Conservation (phyloP, 2,797 vertebrate species). For the Chelidonichthys spinosus region DNA sequence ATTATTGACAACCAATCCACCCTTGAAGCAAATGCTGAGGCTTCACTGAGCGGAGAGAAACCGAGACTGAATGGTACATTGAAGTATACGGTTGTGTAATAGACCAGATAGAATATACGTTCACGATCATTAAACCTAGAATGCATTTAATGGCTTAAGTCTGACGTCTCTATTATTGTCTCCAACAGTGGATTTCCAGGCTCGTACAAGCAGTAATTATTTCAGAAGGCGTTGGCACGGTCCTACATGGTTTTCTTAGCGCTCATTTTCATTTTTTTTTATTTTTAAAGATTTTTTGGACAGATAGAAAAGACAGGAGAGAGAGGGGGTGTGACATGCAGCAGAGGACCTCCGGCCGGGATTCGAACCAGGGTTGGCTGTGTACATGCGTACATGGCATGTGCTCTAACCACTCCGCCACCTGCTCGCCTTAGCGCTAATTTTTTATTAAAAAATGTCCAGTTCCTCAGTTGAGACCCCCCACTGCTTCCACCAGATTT, state of each 20-base stretch:
- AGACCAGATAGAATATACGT: neutral
- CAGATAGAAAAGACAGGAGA: no score
- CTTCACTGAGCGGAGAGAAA: neutral
- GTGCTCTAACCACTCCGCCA: no score
- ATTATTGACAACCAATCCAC: conserved; percentile 17
- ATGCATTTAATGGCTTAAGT: conserved; percentile 1
- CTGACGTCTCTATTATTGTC: neutral
- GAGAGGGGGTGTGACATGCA: no score
- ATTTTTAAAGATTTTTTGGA: no score
- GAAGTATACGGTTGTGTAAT: neutral
- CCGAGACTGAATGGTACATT: neutral
- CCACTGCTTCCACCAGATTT: conserved; percentile 23
- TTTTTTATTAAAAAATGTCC: neutral
- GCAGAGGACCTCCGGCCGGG: no score
- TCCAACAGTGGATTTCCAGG: neutral
- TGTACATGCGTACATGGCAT: no score
- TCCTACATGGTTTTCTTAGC: conserved; percentile 3
- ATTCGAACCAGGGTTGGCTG: no score
- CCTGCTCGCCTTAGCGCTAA: no score
- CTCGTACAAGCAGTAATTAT: conserved; percentile 4
- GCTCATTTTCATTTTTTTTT: conserved; percentile 44
- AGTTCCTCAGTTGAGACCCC: conserved; percentile 30
- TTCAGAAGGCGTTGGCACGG: conserved; percentile 2
- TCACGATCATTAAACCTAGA: neutral
- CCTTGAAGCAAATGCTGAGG: conserved; percentile 10